Percentiles rank a stretch among this genome's conserved stretches.
phyloP scores from a whole-genome alignment of 2,113 vertebrate species.

The Urocitellus parryii region DNA sequence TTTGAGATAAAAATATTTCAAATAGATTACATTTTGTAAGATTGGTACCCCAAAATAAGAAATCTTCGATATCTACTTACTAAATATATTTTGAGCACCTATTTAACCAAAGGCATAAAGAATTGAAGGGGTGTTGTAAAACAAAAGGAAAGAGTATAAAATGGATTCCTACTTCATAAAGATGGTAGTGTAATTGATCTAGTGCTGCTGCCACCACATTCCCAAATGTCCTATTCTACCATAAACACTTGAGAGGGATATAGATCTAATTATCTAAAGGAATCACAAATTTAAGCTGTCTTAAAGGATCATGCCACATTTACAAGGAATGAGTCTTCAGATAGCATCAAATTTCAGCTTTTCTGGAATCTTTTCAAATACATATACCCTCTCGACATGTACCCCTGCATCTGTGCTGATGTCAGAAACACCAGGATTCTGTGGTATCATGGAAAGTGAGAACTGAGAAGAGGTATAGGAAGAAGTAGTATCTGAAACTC shows the following conservation, averaged over 20 bases:
- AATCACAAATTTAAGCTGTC: not conserved
- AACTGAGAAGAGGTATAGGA: not conserved
- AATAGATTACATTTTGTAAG: not conserved
- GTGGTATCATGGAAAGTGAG: not conserved
- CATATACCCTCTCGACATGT: not conserved
- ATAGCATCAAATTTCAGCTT: not conserved
- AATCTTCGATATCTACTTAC: not conserved
- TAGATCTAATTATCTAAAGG: not conserved
- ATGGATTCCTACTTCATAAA: not conserved
- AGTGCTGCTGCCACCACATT: not conserved
- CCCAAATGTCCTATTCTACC: not conserved
- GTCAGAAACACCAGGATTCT: not conserved
- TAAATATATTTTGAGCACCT: not conserved
- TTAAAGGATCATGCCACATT: not conserved
- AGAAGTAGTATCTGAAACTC: not conserved
- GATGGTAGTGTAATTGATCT: not conserved
- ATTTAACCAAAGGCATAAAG: not conserved
- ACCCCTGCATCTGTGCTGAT: accelerated
- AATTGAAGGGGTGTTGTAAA: not conserved
- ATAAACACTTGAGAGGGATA: not conserved
- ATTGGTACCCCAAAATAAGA: not conserved
- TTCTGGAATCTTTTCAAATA: not conserved
- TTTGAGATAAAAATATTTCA: not conserved
- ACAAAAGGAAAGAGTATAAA: not conserved
- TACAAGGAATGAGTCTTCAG: not conserved